Evolutionary conservation across 2,113 vertebrate genomes (phyloP).

Genomic region (Rattus rattus): DNA sequence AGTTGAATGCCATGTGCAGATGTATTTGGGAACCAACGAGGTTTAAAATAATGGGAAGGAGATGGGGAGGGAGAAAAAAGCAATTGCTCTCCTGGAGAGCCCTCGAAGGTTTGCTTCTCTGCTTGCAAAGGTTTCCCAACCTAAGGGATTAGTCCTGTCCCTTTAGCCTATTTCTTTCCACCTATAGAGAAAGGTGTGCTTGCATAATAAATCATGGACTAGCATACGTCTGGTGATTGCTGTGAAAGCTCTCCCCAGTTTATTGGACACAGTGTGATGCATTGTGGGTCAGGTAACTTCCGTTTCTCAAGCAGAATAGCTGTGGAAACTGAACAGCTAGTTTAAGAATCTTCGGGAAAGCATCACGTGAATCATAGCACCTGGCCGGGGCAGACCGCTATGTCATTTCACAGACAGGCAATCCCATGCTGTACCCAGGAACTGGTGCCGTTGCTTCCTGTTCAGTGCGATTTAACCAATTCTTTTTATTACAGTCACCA

Average conservation of each 20-base stretch:
- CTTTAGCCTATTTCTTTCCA: conserved; percentile 16
- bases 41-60: neutral
- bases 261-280: neutral
- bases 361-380: neutral
- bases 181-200: neutral
- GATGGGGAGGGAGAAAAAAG: neutral
- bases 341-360: neutral
- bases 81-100: neutral
- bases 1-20: neutral
- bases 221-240: conserved; percentile 14
- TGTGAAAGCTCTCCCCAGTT: conserved; percentile 18
- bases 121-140: neutral
- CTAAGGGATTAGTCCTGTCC: neutral
- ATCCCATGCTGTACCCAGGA: too few species aligned
- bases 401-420: neutral
- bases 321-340: neutral
- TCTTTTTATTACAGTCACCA: neutral
- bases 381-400: neutral
- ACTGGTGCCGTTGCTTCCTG: neutral
- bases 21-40: neutral
- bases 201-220: neutral
- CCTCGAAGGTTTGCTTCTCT: neutral
- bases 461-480: neutral
- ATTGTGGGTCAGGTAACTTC: neutral
- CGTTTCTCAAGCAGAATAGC: neutral